A percentile compares a stretch with the other conserved stretches of the same genome.
Evolutionary conservation across 2,113 vertebrate species (phyloP).

Genomic region (Polypterus bichir): DNA sequence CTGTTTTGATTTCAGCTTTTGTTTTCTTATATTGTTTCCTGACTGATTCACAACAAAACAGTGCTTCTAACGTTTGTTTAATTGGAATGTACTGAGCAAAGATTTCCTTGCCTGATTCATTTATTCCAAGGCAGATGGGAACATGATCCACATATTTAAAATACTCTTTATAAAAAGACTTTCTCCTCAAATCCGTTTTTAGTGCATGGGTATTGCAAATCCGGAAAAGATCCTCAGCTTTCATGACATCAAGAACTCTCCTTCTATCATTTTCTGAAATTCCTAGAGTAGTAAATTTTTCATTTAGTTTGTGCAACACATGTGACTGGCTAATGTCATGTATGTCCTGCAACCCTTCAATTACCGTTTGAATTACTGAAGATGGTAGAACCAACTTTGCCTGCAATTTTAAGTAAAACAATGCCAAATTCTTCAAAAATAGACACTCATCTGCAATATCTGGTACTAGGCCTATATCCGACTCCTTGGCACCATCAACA

Average conservation of each 20-base stretch:
- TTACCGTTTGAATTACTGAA: slow-evolving; percentile 11
- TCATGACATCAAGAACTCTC: background rate
- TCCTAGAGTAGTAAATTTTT: slow-evolving; percentile 1
- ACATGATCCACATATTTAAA: slow-evolving; percentile 16
- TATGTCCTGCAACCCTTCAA: slow-evolving; percentile 2
- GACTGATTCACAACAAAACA: slow-evolving; percentile 11
- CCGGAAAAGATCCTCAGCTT: slow-evolving; percentile 12
- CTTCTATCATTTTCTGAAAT: slow-evolving; percentile 7
- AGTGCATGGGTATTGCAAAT: slow-evolving; percentile 1
- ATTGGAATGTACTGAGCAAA: slow-evolving; percentile 13
- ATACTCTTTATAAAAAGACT: slow-evolving; percentile 3
- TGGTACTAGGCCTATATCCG: too few relatives aligned
- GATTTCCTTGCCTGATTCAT: slow-evolving; percentile 19
- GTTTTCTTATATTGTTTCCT: slow-evolving; percentile 8
- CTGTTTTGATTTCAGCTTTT: background rate
- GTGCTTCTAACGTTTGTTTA: slow-evolving; percentile 10
- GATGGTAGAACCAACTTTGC: too few relatives aligned
- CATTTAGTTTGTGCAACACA: slow-evolving; percentile 2
- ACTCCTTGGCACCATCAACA: too few relatives aligned
- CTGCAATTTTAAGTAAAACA: too few relatives aligned
- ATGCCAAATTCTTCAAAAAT: too few relatives aligned
- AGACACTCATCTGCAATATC: too few relatives aligned
- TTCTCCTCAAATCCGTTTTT: slow-evolving; percentile 3
- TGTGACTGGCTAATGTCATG: slow-evolving; percentile 6
- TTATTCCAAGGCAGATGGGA: slow-evolving; percentile 10